phyloP scores from a whole-genome alignment of 2,797 vertebrate genomes.

The Bovichtus diacanthus region DNA sequence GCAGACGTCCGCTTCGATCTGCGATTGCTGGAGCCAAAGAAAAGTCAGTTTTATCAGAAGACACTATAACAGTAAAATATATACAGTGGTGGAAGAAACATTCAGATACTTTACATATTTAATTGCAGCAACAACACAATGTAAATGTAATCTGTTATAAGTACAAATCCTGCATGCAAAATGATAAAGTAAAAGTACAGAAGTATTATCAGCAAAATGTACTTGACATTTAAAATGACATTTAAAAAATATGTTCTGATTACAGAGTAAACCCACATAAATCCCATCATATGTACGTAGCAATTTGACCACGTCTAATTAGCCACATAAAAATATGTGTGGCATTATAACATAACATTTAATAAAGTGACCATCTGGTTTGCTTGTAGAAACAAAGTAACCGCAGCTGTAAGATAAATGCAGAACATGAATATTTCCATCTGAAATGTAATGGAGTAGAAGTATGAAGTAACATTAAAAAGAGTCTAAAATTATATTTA shows the following conservation, averaged over 20 bases:
- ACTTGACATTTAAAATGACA: not conserved
- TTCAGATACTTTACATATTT: no score
- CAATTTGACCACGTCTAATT: not conserved
- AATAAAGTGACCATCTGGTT: not conserved
- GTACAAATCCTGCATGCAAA: not conserved
- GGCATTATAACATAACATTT: not conserved
- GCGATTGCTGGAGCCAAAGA: constrained; percentile 85
- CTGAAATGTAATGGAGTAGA: not conserved
- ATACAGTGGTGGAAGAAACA: not conserved
- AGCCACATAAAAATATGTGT: constrained; percentile 9
- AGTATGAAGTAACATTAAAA: not conserved
- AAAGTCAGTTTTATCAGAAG: not conserved
- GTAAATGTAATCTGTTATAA: not conserved
- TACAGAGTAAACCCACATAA: not conserved
- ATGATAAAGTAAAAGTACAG: not conserved
- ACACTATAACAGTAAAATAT: not conserved
- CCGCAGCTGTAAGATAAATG: not conserved
- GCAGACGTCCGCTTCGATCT: constrained; percentile 89
- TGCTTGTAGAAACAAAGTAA: not conserved
- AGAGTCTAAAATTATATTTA: not conserved
- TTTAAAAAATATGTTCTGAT: no score
- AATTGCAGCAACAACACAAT: no score
- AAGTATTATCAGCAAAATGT: not conserved
- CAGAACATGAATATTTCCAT: no score
- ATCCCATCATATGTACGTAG: not conserved